A percentile compares a stretch with the other conserved stretches of the same genome.
phyloP scores from a whole-genome alignment of 2,888 invertebrate species.

The Dynastes grantii region DNA sequence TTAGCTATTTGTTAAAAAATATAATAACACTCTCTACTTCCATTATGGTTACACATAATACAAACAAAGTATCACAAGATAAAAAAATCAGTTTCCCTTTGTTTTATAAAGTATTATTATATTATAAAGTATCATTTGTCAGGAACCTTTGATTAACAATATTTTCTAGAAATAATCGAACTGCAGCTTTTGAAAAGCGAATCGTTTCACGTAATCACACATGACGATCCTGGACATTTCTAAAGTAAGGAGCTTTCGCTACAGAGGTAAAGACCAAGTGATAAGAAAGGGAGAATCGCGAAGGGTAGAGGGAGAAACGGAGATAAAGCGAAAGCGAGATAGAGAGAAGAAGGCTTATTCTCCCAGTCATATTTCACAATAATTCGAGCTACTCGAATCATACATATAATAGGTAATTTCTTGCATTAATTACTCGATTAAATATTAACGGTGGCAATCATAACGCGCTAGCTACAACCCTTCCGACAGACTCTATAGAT shows the following conservation, averaged over 20 bases:
- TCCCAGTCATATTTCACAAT: constrained; percentile 70
- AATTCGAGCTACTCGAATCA: constrained; percentile 71
- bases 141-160: too few relatives aligned
- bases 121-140: too few relatives aligned
- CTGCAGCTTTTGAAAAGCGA: too few relatives aligned
- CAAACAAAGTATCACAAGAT: too few relatives aligned
- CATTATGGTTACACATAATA: too few relatives aligned
- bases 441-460: constrained; percentile 72
- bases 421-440: constrained; percentile 73
- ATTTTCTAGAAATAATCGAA: too few relatives aligned
- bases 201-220: too few relatives aligned
- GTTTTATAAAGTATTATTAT: too few relatives aligned
- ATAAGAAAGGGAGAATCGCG: constrained; percentile 10
- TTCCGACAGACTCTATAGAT: constrained; percentile 70
- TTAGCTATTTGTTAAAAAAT: too few relatives aligned
- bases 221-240: too few relatives aligned
- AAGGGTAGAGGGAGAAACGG: constrained; percentile 12
- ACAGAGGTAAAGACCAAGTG: constrained; percentile 32
- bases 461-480: constrained; percentile 69
- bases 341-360: constrained; percentile 53
- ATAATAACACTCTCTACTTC: too few relatives aligned
- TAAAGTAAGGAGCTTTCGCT: constrained; percentile 22
- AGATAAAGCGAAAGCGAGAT: constrained; percentile 21
- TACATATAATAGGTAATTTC: constrained; percentile 73
- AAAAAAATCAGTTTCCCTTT: too few relatives aligned